Evolutionary conservation across 37 sponge, comb jelly and placozoan species (phyloP), one percentile per base, ranked within the genome.

Genomic region (Geodia barretti): DNA sequence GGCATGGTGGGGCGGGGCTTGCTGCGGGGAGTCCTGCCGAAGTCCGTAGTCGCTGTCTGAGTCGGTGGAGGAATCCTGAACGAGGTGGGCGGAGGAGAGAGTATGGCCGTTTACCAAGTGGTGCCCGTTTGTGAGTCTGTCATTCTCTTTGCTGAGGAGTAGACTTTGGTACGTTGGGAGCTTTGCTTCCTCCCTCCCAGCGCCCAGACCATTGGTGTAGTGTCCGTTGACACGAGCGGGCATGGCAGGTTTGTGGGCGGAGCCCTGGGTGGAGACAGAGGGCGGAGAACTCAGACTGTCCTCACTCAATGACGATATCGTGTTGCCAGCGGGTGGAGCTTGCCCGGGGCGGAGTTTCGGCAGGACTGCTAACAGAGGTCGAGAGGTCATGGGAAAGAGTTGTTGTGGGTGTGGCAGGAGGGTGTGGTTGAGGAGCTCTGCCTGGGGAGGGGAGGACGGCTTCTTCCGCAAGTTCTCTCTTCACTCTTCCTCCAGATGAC

Each of bases 41-140:
- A 82, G 69, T 28, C 64, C 83, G 79, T 77, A 83, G 35, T 83
- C 88, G 28, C 88, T 88, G 77, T 88, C 88, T 9, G 88, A 82
- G 30, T 88, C 88, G n/a, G 88, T 82, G 2, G 41, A 77, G 71
- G 71, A 39, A 60, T 81, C 81, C 5, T 81, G 81, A 21, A 70
- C 41, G 25, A 62, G 79, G 68, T 42, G 54, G 66, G 75, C 32
- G 43, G 32, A 17, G 3, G 8, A 29, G 5, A 43, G 8, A 42
- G 47, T 14, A 5, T 42, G 58, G 17, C 25, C 5, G 2, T 7
- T 47, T 47, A 47, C 7, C 54, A 47, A 47, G 54, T 47, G 54
- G 54, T 14, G 11, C 7, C 14, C 14, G 11, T 17, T 14, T 47
- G 54, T 14, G 7, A 14, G 54, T 47, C 54, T 7, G 54, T 14